Conservation (phyloP, 2,888 invertebrate genomes). For the Hemaris fuciformis region DNA sequence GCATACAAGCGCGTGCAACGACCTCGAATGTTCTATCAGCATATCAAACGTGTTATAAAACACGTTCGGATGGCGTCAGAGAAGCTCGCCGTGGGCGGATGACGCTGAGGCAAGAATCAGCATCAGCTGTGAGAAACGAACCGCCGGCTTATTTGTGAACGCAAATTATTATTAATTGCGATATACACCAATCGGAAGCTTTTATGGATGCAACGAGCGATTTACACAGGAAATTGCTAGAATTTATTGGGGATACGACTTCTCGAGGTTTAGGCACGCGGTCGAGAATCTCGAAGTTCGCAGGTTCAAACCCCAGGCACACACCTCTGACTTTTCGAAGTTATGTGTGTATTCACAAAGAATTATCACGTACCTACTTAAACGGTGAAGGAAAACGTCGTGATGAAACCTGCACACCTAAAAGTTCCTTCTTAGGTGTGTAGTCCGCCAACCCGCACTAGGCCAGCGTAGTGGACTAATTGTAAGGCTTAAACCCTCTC, state of each 20-base stretch:
- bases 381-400: no score
- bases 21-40: constrained; percentile 47
- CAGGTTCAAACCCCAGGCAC: no score
- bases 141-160: not conserved
- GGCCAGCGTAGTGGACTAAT: no score
- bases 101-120: constrained; percentile 33
- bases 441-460: no score
- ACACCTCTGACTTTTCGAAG: no score
- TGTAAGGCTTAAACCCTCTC: no score
- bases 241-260: not conserved
- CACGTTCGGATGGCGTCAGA: constrained; percentile 37
- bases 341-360: no score
- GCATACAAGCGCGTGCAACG: constrained; percentile 34
- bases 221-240: not conserved
- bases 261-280: no score
- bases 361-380: no score
- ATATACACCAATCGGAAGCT: not conserved
- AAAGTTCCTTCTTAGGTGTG: no score
- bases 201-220: not conserved
- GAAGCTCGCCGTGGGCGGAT: constrained; percentile 37
- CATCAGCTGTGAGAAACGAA: constrained; percentile 39
- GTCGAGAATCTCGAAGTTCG: no score
- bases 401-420: no score
- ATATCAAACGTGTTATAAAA: constrained; percentile 1
- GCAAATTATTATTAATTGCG: not conserved